A percentile compares a stretch with the other conserved stretches of the same genome.
Evolutionary conservation across 2,888 invertebrate genomes (phyloP).

Genomic region (Hemithea aestivaria): DNA sequence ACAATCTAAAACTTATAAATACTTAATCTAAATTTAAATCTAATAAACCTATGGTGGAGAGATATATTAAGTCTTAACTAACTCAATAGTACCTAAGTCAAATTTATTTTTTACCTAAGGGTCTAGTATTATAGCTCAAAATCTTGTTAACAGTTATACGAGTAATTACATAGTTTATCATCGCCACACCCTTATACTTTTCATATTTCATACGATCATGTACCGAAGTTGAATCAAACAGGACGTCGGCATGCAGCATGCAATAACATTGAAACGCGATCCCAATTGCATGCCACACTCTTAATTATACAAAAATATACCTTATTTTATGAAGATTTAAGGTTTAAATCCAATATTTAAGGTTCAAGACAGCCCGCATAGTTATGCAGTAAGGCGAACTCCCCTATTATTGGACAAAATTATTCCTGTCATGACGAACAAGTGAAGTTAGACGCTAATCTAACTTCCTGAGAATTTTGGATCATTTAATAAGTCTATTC

Average conservation of each 20-base stretch:
- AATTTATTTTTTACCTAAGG: slow-evolving; percentile 27
- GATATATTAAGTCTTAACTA: no score
- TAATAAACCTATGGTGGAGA: no score
- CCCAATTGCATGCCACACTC: slow-evolving; percentile 3
- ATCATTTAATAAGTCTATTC: no score
- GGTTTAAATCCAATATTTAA: slow-evolving; percentile 5
- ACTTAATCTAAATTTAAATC: no score
- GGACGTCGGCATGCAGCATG: slow-evolving; percentile 52
- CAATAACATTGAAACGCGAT: slow-evolving; percentile 33
- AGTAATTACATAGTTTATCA: background rate
- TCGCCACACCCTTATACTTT: background rate
- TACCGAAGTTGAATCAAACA: slow-evolving; percentile 38
- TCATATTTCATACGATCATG: slow-evolving; percentile 25
- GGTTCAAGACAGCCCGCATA: slow-evolving; percentile 50
- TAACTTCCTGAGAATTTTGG: slow-evolving; percentile 35
- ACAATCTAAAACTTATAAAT: no score
- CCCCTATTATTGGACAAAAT: slow-evolving; percentile 64
- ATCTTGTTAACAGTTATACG: no score
- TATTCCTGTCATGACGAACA: slow-evolving; percentile 53
- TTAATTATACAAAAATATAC: background rate
- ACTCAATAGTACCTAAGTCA: no score
- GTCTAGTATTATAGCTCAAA: no score
- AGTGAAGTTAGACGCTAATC: slow-evolving; percentile 63
- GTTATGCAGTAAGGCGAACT: slow-evolving; percentile 39
- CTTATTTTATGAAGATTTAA: slow-evolving; percentile 6